phyloP scores from a whole-genome alignment of 2,113 vertebrate genomes.

The Chaenogobius annularis region DNA sequence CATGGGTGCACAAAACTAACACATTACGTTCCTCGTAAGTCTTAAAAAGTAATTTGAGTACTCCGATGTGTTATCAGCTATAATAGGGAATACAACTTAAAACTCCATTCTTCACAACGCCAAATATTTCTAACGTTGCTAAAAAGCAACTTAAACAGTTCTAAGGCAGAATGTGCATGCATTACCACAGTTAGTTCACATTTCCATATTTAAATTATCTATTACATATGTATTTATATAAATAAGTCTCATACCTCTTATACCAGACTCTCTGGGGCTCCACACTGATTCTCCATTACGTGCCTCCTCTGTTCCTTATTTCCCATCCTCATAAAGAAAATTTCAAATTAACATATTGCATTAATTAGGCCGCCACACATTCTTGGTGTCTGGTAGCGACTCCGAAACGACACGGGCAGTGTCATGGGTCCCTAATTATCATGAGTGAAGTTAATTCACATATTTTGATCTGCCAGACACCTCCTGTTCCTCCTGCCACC shows the following conservation, averaged over 20 bases:
- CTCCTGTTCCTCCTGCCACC: slow-evolving; percentile 1
- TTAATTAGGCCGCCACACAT: slow-evolving; percentile 38
- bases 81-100: too few relatives aligned
- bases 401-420: neutral
- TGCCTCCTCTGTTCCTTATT: neutral
- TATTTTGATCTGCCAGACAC: slow-evolving; percentile 17
- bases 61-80: too few relatives aligned
- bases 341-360: slow-evolving; percentile 30
- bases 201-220: neutral
- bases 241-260: slow-evolving; percentile 22
- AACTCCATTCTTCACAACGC: too few relatives aligned
- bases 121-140: too few relatives aligned
- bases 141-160: too few relatives aligned
- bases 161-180: too few relatives aligned
- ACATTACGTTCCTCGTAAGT: too few relatives aligned
- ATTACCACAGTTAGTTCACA: neutral
- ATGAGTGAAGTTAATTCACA: slow-evolving; percentile 12
- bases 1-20: too few relatives aligned
- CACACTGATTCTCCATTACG: slow-evolving; percentile 7
- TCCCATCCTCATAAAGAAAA: slow-evolving; percentile 6
- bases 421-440: slow-evolving; percentile 45
- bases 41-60: too few relatives aligned
- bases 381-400: slow-evolving; percentile 22
- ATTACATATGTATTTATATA: neutral
- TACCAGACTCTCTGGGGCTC: neutral